Percentiles rank a stretch among this genome's conserved stretches.
Evolutionary conservation across 2,888 invertebrate species (phyloP).

Genomic region (Auanema sp.): DNA sequence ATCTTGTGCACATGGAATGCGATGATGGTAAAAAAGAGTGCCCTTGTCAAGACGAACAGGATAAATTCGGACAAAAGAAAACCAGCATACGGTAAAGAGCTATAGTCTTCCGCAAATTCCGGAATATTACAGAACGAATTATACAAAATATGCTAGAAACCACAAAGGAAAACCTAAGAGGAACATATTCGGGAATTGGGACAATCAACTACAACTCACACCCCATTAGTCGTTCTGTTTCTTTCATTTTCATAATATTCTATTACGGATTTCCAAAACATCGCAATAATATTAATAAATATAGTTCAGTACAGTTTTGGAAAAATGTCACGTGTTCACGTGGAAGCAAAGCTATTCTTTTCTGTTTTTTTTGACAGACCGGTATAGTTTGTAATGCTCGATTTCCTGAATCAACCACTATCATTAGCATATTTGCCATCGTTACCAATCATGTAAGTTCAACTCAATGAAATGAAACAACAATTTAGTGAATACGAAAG

Average conservation of each 20-base stretch:
- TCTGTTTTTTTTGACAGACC: not conserved
- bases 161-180: slow-evolving; percentile 1
- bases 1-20: slow-evolving; percentile 42
- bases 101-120: not conserved
- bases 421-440: slow-evolving; percentile 5
- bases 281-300: slow-evolving; percentile 1
- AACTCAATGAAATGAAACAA: not conserved
- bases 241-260: not conserved
- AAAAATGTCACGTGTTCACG: too few relatives aligned
- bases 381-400: slow-evolving; percentile 3
- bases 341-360: not conserved
- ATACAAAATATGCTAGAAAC: not conserved
- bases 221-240: not conserved
- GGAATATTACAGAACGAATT: not conserved
- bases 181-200: slow-evolving; percentile 25
- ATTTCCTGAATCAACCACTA: not conserved
- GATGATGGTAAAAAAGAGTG: slow-evolving; percentile 8
- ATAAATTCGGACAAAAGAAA: not conserved
- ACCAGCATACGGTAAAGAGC: not conserved
- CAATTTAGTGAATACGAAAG: slow-evolving; percentile 5
- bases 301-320: not conserved
- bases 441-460: slow-evolving; percentile 1
- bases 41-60: not conserved
- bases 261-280: not conserved
- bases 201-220: slow-evolving; percentile 12